Percentiles rank a stretch among this genome's conserved stretches.
These are phyloP conservation scores for Centropristis striata DNA, from an alignment of 2,113 vertebrate species.

Conservation along the genomic window DNA sequence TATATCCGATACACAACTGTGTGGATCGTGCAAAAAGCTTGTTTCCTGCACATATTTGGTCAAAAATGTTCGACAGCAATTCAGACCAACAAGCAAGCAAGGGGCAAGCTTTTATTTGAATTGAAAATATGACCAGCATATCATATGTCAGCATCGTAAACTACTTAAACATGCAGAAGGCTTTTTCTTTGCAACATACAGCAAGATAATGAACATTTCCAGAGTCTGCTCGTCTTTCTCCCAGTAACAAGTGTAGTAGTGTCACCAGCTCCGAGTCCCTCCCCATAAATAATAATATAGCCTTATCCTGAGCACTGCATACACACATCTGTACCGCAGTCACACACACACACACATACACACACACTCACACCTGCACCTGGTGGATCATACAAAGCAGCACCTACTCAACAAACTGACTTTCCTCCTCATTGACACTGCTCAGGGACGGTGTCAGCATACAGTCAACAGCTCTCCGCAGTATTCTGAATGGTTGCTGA, in stretches of 20 bases:
- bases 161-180: constrained; percentile 11
- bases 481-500: constrained; percentile 34
- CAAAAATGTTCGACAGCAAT: neutral
- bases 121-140: constrained; percentile 7
- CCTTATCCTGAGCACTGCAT: constrained; percentile 9
- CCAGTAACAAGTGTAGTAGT: constrained; percentile 14
- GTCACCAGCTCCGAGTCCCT: constrained; percentile 17
- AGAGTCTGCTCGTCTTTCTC: neutral
- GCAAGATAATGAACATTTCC: constrained; percentile 11
- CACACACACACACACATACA: constrained; percentile 20
- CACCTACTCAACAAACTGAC: constrained; percentile 15
- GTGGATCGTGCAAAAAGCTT: neutral
- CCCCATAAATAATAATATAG: constrained; percentile 65
- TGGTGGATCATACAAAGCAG: constrained; percentile 45
- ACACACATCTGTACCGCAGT: neutral
- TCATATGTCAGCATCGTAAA: constrained; percentile 18
- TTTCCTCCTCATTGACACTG: constrained; percentile 38
- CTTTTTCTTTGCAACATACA: constrained; percentile 5
- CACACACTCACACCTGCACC: constrained; percentile 5
- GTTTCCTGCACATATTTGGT: neutral
- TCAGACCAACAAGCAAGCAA: constrained; percentile 1
- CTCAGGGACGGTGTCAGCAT: constrained; percentile 33
- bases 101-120: constrained; percentile 8
- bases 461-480: constrained; percentile 58
- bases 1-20: neutral